A percentile compares a stretch with the other conserved stretches of the same genome.
These are phyloP conservation scores for Rafetus swinhoei DNA, from an alignment of 2,113 vertebrate species.

Conservation along the genomic window DNA sequence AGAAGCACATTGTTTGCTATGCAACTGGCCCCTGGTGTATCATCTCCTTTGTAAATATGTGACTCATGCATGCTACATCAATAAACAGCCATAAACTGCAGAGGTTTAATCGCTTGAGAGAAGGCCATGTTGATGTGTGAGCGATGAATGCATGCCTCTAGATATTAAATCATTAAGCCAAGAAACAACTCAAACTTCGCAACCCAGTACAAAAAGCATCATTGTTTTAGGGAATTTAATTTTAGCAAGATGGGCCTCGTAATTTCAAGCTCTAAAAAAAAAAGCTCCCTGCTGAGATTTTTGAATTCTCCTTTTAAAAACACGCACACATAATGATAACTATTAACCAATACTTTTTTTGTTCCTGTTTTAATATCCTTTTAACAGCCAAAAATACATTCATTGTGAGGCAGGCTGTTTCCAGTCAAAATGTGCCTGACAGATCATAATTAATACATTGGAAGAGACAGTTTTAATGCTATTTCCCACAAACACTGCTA, in stretches of 20 bases:
- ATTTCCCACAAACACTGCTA: conserved; percentile 23
- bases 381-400: neutral
- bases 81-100: conserved; percentile 58
- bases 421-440: conserved; percentile 16
- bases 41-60: conserved; percentile 63
- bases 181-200: neutral
- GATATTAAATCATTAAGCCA: conserved; percentile 31
- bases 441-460: conserved; percentile 45
- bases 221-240: neutral
- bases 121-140: conserved; percentile 10
- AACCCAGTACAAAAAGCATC: neutral
- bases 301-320: neutral
- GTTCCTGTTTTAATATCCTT: neutral
- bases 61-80: conserved; percentile 68
- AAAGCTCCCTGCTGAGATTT: neutral
- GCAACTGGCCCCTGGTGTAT: conserved; percentile 21
- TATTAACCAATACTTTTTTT: conserved; percentile 11
- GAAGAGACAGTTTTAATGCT: conserved; percentile 21
- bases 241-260: neutral
- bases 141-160: conserved; percentile 26
- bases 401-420: conserved; percentile 20
- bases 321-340: neutral
- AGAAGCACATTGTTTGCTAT: neutral
- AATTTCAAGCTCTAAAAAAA: neutral
- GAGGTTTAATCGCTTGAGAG: conserved; percentile 1